Evolutionary conservation across 1,140 invertebrate species (phyloP).

Genomic region (Maniola jurtina): DNA sequence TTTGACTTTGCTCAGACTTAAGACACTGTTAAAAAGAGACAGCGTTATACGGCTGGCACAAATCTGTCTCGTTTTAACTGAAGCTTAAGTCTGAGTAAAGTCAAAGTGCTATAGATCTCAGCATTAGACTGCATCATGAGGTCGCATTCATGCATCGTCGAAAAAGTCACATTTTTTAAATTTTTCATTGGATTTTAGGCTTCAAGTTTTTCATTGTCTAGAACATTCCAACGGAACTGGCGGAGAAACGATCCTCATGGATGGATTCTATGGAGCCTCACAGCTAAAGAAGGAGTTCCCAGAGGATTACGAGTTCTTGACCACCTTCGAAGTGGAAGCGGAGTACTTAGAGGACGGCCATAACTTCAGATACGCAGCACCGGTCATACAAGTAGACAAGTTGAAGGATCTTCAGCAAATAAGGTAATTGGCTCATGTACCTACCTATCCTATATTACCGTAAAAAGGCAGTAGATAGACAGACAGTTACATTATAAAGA

Average conservation of each 20-base stretch:
- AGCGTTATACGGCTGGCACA: too few relatives aligned
- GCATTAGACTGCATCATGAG: too few relatives aligned
- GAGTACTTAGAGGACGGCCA: constrained; percentile 82
- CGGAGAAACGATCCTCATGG: constrained; percentile 84
- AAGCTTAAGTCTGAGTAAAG: too few relatives aligned
- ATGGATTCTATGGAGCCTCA: constrained; percentile 84
- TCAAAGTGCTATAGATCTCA: too few relatives aligned
- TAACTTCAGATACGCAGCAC: constrained; percentile 76
- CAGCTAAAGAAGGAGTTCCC: constrained; percentile 76
- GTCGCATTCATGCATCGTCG: too few relatives aligned
- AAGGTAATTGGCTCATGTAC: constrained; percentile 53
- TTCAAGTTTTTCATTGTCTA: constrained; percentile 86
- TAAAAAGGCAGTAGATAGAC: too few relatives aligned
- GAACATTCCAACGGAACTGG: constrained; percentile 79
- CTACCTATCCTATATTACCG: too few relatives aligned
- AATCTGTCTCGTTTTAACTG: too few relatives aligned
- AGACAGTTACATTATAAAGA: too few relatives aligned
- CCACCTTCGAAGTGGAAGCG: constrained; percentile 78
- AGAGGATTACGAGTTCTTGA: constrained; percentile 80
- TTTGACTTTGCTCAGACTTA: too few relatives aligned
- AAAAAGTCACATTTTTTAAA: too few relatives aligned
- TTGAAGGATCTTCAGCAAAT: constrained; percentile 79
- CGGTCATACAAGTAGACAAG: constrained; percentile 78
- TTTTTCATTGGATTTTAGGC: constrained; percentile 58
- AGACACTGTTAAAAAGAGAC: too few relatives aligned